A percentile compares a stretch with the other conserved stretches of the same genome.
These are phyloP conservation scores for Scrobipalpa atriplicella DNA, from an alignment of 2,888 invertebrate species.

Conservation along the genomic window DNA sequence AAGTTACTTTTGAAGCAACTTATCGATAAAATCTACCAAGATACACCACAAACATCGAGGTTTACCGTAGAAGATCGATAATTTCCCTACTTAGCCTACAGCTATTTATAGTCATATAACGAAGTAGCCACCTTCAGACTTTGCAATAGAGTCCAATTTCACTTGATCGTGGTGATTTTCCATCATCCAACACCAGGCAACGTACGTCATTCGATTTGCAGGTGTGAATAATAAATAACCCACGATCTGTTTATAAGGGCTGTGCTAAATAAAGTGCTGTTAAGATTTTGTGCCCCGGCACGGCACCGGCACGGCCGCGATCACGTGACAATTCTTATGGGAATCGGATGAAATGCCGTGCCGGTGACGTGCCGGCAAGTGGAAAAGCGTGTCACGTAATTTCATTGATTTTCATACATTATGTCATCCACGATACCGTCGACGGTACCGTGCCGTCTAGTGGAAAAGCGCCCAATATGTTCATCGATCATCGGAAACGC, in stretches of 20 bases:
- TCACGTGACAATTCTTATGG: too few relatives aligned
- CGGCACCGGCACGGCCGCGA: too few relatives aligned
- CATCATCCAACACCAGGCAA: conserved; percentile 26
- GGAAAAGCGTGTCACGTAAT: too few relatives aligned
- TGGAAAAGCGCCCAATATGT: too few relatives aligned
- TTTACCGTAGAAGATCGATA: conserved; percentile 43
- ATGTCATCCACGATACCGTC: too few relatives aligned
- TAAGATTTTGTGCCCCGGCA: too few relatives aligned
- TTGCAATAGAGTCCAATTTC: not conserved
- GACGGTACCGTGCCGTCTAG: too few relatives aligned
- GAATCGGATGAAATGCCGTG: too few relatives aligned
- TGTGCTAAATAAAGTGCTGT: conserved; percentile 13
- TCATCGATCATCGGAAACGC: too few relatives aligned
- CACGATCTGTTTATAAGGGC: not conserved
- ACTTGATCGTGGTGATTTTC: not conserved
- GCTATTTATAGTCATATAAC: conserved; percentile 9
- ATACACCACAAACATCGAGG: not conserved
- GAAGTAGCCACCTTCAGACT: not conserved
- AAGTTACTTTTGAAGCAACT: not conserved
- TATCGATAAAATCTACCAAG: not conserved
- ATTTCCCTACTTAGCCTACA: conserved; percentile 42
- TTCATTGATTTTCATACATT: too few relatives aligned
- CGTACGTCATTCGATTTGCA: conserved; percentile 45
- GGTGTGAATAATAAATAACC: conserved; percentile 48
- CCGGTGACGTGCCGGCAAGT: too few relatives aligned